phyloP scores from a whole-genome alignment of 2,888 invertebrate genomes.

The Cerastis rubricosa region DNA sequence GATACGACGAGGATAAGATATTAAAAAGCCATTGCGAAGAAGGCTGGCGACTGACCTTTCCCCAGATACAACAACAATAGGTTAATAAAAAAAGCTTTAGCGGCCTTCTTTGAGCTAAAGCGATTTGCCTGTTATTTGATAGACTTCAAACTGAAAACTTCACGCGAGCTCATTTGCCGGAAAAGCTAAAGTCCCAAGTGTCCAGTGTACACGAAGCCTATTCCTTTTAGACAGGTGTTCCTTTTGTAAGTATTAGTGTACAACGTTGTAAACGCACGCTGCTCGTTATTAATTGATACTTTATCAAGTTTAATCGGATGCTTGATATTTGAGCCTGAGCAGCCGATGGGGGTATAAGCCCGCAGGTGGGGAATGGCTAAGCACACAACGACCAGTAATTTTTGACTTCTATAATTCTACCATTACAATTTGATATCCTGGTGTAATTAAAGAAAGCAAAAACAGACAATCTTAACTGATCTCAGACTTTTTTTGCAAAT shows the following conservation, averaged over 20 bases:
- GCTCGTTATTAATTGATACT: slow-evolving; percentile 61
- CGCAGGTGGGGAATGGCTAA: slow-evolving; percentile 51
- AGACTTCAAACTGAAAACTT: not conserved
- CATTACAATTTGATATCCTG: slow-evolving; percentile 38
- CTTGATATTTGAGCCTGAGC: slow-evolving; percentile 54
- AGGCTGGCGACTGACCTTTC: not conserved
- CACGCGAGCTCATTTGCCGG: not conserved
- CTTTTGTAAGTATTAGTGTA: slow-evolving; percentile 45
- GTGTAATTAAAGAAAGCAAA: slow-evolving; percentile 44
- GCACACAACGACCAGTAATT: slow-evolving; percentile 11
- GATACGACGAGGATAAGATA: not conserved
- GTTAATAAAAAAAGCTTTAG: not conserved
- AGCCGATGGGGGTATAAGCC: slow-evolving; percentile 37
- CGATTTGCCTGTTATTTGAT: not conserved
- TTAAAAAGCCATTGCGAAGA: not conserved
- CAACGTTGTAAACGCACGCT: slow-evolving; percentile 42
- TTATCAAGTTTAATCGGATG: slow-evolving; percentile 59
- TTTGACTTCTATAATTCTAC: slow-evolving; percentile 47
- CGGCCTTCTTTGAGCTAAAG: not conserved
- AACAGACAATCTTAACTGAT: slow-evolving; percentile 53
- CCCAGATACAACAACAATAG: not conserved
- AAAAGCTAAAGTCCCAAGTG: not conserved
- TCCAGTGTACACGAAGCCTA: slow-evolving; percentile 25
- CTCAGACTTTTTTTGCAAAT: slow-evolving; percentile 24
- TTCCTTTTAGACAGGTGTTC: slow-evolving; percentile 49